These are phyloP conservation scores for Tethea ocularis DNA, from an alignment of 2,888 invertebrate species.

Conservation along the genomic window DNA sequence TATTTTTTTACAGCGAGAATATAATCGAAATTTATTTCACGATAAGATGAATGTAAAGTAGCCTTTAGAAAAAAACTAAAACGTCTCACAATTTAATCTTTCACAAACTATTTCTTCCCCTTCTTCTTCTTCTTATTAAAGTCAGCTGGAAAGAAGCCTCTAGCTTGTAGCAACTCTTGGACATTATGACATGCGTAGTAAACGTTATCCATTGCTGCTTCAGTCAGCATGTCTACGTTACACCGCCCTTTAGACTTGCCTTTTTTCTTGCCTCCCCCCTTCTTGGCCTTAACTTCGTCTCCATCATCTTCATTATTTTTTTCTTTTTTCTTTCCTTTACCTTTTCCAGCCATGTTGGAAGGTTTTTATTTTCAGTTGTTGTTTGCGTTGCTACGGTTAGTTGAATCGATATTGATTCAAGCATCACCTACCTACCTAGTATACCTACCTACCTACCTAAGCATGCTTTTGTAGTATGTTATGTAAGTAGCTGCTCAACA, in stretches of 20 bases:
- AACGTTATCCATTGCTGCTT: constrained; percentile 96
- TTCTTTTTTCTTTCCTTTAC: constrained; percentile 78
- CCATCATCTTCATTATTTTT: constrained; percentile 78
- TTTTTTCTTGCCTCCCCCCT: constrained; percentile 62
- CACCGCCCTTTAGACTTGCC: constrained; percentile 86
- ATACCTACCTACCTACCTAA: background rate
- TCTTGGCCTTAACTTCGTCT: constrained; percentile 77
- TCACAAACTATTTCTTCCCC: constrained; percentile 80
- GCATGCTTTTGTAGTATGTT: no score
- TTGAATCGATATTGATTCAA: constrained; percentile 41
- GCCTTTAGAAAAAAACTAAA: background rate
- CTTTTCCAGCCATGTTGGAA: constrained; percentile 61
- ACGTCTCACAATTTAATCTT: background rate
- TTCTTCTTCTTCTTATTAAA: constrained; percentile 94
- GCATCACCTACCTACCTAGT: constrained; percentile 10
- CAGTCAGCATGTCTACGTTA: constrained; percentile 93
- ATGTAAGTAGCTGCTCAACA: no score
- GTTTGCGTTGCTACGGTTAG: constrained; percentile 15
- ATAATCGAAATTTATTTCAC: no score
- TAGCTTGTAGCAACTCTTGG: constrained; percentile 92
- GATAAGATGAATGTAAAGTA: no score
- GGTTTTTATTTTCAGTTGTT: constrained; percentile 6
- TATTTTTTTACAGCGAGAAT: no score
- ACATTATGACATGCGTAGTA: constrained; percentile 97
- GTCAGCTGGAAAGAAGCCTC: constrained; percentile 96